phyloP scores from a whole-genome alignment of 2,113 vertebrate genomes.

The Jaculus jaculus region DNA sequence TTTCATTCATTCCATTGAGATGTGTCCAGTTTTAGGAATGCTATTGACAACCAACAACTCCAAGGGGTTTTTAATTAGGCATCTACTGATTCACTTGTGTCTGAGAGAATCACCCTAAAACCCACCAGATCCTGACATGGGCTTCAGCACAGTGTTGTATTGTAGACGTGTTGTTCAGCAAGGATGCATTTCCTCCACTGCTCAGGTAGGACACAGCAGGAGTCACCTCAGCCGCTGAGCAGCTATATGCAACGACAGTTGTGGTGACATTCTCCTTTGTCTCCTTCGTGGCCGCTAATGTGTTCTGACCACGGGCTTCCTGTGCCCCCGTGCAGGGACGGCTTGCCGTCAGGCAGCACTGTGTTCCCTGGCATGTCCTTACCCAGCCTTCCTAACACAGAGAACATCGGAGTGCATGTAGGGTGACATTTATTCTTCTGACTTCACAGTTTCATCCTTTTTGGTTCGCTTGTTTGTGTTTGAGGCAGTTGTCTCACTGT shows the following conservation, averaged over 20 bases:
- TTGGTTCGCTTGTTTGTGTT: background rate
- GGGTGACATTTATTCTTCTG: background rate
- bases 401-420: conserved; percentile 58
- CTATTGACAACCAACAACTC: conserved; percentile 14
- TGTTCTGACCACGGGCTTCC: conserved; percentile 95
- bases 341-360: no score
- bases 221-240: conserved; percentile 91
- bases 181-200: conserved; percentile 79
- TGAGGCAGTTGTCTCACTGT: no score
- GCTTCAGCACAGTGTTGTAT: conserved; percentile 45
- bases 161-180: conserved; percentile 72
- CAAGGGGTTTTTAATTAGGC: conserved; percentile 45
- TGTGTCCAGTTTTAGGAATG: conserved; percentile 31
- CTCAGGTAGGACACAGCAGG: conserved; percentile 85
- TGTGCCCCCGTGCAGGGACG: conserved; percentile 98
- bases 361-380: conserved; percentile 83
- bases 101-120: conserved; percentile 51
- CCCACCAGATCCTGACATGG: background rate
- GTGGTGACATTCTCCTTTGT: conserved; percentile 90
- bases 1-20: background rate
- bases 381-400: conserved; percentile 53
- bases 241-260: conserved; percentile 91
- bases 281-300: conserved; percentile 92
- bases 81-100: conserved; percentile 25
- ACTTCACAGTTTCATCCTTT: no score